Evolutionary conservation across 2,888 invertebrate species (phyloP), one percentile per base, ranked within the genome.

Genomic region (Molanna angustata): DNA sequence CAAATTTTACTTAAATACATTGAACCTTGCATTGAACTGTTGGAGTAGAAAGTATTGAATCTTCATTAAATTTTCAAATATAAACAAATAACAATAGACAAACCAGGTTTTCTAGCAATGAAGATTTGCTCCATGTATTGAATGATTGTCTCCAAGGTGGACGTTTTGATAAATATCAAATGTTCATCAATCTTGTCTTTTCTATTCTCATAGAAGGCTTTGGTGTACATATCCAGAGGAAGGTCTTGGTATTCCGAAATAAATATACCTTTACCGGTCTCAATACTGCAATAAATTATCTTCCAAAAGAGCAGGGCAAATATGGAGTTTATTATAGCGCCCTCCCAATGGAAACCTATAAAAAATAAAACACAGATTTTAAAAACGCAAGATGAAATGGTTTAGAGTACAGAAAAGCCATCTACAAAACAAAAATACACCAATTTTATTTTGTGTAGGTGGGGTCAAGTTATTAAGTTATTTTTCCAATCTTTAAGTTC

Each of bases 251-350:
- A 83, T 2, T 71, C 69, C 1, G 79, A 80, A 37, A 87, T 72
- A 68, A 88, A 92, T 9, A 80, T 73, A 54, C 88, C 86, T 0
- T 55, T 55, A 0, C 66, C 63, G 0, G 76, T 72, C n/a, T n/a
- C n/a, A 1, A 73, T 70, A 44, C 75, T 73, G 11, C 84, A 70
- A 57, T 77, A 73, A 41, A 94, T 80, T 2, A 90, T 81, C 60
- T 91, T 86, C 90, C 91, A 93, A 68, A 92, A 89, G 4, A 88
- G 69, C 0, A 87, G 69, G 31, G 74, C 75, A 67, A 86, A 86
- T 50, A 90, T 66, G 1, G 80, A 78, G 2, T 73, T 72, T 4
- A 86, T 73, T 13, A 85, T 75, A 1, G 78, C 70, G 1, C 88
- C 86, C 67, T 90, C 90, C 64, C 84, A 86, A 66, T 90, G 90